These are phyloP conservation scores for Synaphobranchus kaupii DNA, from an alignment of 2,797 vertebrate species.

Conservation along the genomic window DNA sequence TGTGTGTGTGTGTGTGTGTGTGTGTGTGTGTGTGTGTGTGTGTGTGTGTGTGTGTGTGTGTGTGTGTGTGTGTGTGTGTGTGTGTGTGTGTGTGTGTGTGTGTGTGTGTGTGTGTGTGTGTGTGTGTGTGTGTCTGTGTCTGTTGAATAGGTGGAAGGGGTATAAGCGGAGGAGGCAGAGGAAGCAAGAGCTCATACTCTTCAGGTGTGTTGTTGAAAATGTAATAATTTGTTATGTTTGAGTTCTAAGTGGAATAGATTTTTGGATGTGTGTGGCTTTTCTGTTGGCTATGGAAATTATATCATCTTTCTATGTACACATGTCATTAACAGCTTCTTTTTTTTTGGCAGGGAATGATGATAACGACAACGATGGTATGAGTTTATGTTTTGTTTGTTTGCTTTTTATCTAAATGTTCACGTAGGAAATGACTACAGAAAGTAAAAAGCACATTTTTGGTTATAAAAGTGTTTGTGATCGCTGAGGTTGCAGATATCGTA, in stretches of 20 bases:
- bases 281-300: background rate
- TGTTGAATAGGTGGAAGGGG: conserved; percentile 4
- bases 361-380: conserved; percentile 12
- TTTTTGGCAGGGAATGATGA: conserved; percentile 20
- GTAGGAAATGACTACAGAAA: background rate
- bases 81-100: background rate
- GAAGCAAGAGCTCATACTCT: background rate
- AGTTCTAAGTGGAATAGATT: background rate
- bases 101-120: background rate
- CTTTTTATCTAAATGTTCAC: background rate
- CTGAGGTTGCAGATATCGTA: background rate
- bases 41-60: background rate
- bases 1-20: background rate
- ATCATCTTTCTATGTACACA: background rate
- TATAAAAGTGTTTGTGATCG: background rate
- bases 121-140: background rate
- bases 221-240: background rate
- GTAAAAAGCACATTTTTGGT: background rate
- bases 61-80: background rate
- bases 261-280: background rate
- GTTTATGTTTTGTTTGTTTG: background rate
- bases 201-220: background rate
- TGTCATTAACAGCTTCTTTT: background rate
- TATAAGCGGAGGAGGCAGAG: background rate
- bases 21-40: background rate